Evolutionary conservation across 2,888 invertebrate species (phyloP), one percentile per base, ranked within the genome.

Genomic region (Ophraella communa): DNA sequence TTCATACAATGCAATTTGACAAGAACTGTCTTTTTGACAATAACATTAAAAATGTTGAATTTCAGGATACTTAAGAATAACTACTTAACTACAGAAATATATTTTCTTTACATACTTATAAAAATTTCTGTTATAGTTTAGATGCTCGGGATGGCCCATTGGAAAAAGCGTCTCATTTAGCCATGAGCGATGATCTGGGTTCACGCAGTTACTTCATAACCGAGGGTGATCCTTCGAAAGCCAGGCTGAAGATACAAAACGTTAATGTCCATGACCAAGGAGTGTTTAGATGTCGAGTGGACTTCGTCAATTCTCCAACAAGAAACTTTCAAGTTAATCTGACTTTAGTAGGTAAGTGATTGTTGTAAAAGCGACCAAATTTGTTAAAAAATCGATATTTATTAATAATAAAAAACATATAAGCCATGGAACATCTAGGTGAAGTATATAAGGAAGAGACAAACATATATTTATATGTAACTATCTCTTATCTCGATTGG

Each of bases 251-350:
- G 71, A 88, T 94, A 71, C 88, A 89, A 76, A 87, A 89, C 75
- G 91, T 93, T 64, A 87, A 87, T 62, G 81, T 85, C 45, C 86
- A 87, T 23, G 95, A 95, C 76, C 92, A 93, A 74, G 95, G 95
- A 2, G 83, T 93, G 42, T 96, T 94, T 81, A 86, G 95, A 62
- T 95, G 95, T 81, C 86, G 95, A 72, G 91, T 95, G 71, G 95
- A 96, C 84, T 96, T 94, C 79, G 87, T 91, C 66, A 91, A 94
- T 81, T 92, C 94, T 0, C 95, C 95, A 0, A 95, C 95, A 0
- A 88, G 91, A 76, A 95, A 95, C 82, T 93, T 91, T 77, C 87
- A 89, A 77, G 90, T 94, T 77, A 94, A 94, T 80, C 86, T 95
- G 73, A 94, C 93, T 73, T 89, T 96, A 79, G 90, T 95, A 78